Percentiles rank a stretch among this genome's conserved stretches.
phyloP scores from a whole-genome alignment of 2,797 vertebrate genomes.

The Macropodus opercularis region DNA sequence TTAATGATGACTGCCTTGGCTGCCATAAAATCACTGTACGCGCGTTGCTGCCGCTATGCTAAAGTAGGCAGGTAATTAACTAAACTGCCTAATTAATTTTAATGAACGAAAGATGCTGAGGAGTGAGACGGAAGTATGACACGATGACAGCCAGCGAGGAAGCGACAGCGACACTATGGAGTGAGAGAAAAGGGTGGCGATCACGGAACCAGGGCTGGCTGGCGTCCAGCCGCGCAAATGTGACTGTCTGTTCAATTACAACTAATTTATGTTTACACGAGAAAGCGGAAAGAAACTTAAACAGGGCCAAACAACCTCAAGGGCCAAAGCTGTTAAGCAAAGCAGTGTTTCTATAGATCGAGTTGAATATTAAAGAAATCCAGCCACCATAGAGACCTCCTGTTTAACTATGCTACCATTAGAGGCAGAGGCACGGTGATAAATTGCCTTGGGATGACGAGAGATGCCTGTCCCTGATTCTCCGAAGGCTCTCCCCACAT shows the following conservation, averaged over 20 bases:
- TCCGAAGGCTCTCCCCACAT: constrained; percentile 31
- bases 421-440: constrained; percentile 58
- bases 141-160: constrained; percentile 38
- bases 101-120: constrained; percentile 48
- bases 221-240: constrained; percentile 57
- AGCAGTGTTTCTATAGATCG: constrained; percentile 69
- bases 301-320: constrained; percentile 65
- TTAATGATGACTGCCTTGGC: constrained; percentile 47
- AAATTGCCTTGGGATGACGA: constrained; percentile 61
- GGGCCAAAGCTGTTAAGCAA: constrained; percentile 71
- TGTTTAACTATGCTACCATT: constrained; percentile 69
- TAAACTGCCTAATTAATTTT: constrained; percentile 60
- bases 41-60: constrained; percentile 47
- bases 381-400: constrained; percentile 51
- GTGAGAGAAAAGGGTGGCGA: constrained; percentile 28
- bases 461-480: constrained; percentile 50
- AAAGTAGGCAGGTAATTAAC: constrained; percentile 66
- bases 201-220: constrained; percentile 41
- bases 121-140: constrained; percentile 46
- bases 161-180: constrained; percentile 36
- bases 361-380: constrained; percentile 72
- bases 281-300: constrained; percentile 61
- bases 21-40: constrained; percentile 35
- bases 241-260: constrained; percentile 68
- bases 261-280: constrained; percentile 74